phyloP scores from a whole-genome alignment of 2,113 vertebrate species.

The Grus americana region DNA sequence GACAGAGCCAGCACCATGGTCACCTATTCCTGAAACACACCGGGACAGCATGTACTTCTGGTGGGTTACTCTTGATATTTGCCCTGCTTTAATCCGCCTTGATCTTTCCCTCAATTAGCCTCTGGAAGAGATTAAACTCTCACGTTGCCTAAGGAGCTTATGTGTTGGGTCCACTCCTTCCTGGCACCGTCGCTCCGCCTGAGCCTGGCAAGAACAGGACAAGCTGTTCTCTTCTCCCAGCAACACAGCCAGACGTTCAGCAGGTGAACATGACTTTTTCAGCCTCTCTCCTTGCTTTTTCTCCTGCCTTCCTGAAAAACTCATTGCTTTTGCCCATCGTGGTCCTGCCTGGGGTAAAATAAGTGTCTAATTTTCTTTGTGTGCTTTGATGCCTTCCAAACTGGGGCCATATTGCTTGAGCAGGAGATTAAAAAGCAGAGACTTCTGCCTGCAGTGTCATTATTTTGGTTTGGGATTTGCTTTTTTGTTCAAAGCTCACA shows the following conservation, averaged over 20 bases:
- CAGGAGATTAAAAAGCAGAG: slow-evolving; percentile 34
- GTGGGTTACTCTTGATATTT: not conserved
- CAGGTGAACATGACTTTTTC: not conserved
- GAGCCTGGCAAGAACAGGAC: not conserved
- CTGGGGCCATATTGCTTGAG: not conserved
- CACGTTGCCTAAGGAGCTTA: slow-evolving; percentile 26
- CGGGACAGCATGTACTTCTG: not conserved
- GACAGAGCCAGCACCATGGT: not conserved
- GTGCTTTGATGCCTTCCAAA: slow-evolving; percentile 21
- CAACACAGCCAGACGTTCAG: not conserved
- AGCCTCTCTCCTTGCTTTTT: not conserved
- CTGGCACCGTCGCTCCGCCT: accelerated
- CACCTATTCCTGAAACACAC: not conserved
- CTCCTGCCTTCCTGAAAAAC: not conserved
- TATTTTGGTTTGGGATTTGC: slow-evolving; percentile 45
- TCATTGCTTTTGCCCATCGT: not conserved
- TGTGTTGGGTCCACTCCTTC: not conserved
- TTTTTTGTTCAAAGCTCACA: slow-evolving; percentile 43
- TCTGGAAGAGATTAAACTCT: slow-evolving; percentile 40
- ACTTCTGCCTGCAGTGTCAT: slow-evolving; percentile 24
- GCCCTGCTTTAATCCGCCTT: not conserved
- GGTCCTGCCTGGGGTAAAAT: not conserved
- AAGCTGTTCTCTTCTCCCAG: not conserved
- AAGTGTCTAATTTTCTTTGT: not conserved
- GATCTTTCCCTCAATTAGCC: not conserved